Conservation (phyloP, 2,113 vertebrate species). For the Ginglymostoma cirratum region DNA sequence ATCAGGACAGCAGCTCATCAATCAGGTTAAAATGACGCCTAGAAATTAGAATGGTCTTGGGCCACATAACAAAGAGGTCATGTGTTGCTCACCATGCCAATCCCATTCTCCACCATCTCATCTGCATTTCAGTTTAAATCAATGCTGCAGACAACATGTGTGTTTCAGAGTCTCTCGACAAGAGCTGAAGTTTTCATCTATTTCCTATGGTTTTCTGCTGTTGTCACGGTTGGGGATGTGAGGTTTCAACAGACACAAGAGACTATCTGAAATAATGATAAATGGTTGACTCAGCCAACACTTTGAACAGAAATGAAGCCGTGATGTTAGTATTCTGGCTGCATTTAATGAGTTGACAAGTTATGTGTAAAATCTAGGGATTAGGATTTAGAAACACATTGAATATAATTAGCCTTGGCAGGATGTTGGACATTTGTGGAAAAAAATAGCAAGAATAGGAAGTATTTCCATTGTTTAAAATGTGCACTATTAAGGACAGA, state of each 20-base stretch:
- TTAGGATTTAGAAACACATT: not conserved
- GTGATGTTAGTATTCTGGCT: conserved; percentile 23
- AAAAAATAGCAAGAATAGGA: not conserved
- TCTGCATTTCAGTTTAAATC: not conserved
- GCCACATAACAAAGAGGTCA: not conserved
- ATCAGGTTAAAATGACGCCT: not conserved
- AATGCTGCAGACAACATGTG: too few species aligned
- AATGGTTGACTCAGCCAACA: not conserved
- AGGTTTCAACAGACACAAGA: not conserved
- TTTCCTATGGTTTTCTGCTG: not conserved
- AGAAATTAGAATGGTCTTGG: not conserved
- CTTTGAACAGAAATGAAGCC: conserved; percentile 29
- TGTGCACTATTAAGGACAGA: not conserved
- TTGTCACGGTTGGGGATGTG: not conserved
- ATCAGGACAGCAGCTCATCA: not conserved
- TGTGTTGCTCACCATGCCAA: too few species aligned
- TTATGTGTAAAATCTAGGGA: conserved; percentile 6
- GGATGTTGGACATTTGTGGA: not conserved
- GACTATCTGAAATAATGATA: conserved; percentile 15
- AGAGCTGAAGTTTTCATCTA: not conserved
- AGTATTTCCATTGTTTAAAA: not conserved
- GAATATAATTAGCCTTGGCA: conserved; percentile 19
- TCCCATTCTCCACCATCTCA: not conserved
- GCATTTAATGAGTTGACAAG: conserved; percentile 29
- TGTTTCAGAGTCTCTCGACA: not conserved